These are phyloP conservation scores for Oceanodroma tethys DNA, from an alignment of 2,113 vertebrate species.

Conservation along the genomic window DNA sequence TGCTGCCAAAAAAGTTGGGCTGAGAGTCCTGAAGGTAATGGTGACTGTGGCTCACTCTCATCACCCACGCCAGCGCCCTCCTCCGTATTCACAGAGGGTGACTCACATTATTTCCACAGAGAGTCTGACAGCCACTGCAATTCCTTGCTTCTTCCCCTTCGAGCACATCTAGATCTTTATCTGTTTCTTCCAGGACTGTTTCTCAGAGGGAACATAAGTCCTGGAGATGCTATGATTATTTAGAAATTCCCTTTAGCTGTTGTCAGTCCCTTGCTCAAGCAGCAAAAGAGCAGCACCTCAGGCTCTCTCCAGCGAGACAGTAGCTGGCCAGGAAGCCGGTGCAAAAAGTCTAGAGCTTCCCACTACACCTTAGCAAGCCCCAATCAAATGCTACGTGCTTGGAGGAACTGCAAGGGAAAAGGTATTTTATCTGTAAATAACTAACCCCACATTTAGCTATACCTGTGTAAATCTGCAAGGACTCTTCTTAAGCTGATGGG, in stretches of 20 bases:
- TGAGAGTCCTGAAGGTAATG: background rate
- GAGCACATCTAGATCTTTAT: background rate
- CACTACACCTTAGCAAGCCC: background rate
- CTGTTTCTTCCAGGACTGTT: background rate
- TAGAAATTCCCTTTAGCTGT: background rate
- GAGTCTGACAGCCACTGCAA: background rate
- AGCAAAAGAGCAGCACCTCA: background rate
- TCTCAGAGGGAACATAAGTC: background rate
- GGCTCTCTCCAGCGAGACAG: background rate
- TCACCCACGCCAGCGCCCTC: rapidly evolving
- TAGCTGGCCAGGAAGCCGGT: background rate
- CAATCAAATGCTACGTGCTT: background rate
- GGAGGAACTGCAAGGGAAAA: background rate
- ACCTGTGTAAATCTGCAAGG: background rate
- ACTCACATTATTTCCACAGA: background rate
- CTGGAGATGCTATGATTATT: background rate
- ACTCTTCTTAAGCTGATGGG: background rate
- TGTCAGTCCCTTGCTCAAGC: background rate
- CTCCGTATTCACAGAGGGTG: background rate
- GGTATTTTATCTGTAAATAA: background rate
- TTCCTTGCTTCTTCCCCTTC: background rate
- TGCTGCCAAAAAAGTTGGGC: background rate
- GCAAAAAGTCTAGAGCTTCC: background rate
- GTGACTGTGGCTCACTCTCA: background rate
- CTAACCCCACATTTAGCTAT: background rate